A percentile compares a stretch with the other conserved stretches of the same genome.
Evolutionary conservation across 2,888 invertebrate species (phyloP).

Genomic region (Notodonta ziczac): DNA sequence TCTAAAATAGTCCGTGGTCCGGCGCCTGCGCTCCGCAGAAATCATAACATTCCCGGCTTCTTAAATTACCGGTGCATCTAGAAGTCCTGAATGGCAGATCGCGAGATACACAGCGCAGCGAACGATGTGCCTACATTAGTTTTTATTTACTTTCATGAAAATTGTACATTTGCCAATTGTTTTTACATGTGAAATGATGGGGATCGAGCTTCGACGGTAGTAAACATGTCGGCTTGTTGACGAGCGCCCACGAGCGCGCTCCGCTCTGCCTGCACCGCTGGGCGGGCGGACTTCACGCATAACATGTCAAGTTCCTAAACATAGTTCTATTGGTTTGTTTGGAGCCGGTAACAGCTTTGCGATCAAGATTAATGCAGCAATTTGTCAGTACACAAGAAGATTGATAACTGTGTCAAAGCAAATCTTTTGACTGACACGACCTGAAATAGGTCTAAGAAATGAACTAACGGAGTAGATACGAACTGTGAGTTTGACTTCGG

Average conservation of each 20-base stretch:
- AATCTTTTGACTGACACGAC: neutral
- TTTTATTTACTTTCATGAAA: slow-evolving; percentile 47
- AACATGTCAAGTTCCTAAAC: slow-evolving; percentile 1
- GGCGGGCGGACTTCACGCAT: neutral
- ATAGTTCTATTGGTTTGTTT: neutral
- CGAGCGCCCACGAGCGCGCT: slow-evolving; percentile 20
- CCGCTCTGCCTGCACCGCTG: neutral
- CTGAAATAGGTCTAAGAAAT: neutral
- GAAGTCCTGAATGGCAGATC: slow-evolving; percentile 46
- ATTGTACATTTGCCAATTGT: slow-evolving; percentile 65
- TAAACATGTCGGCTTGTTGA: slow-evolving; percentile 51
- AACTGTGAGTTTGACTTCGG: too few species aligned
- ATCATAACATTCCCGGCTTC: slow-evolving; percentile 57
- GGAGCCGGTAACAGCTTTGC: neutral
- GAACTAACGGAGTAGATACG: neutral
- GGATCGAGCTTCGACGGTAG: slow-evolving; percentile 35
- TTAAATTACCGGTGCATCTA: slow-evolving; percentile 61
- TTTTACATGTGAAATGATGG: slow-evolving; percentile 39
- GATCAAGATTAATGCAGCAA: neutral
- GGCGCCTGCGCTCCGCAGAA: slow-evolving; percentile 50
- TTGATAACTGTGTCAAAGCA: neutral
- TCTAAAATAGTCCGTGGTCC: slow-evolving; percentile 53
- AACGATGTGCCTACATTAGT: slow-evolving; percentile 13
- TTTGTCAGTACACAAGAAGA: neutral
- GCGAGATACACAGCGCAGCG: slow-evolving; percentile 23